Base-by-base conservation (phyloP, 2,113 vertebrate species). In the Manacus vitellinus region DNA sequence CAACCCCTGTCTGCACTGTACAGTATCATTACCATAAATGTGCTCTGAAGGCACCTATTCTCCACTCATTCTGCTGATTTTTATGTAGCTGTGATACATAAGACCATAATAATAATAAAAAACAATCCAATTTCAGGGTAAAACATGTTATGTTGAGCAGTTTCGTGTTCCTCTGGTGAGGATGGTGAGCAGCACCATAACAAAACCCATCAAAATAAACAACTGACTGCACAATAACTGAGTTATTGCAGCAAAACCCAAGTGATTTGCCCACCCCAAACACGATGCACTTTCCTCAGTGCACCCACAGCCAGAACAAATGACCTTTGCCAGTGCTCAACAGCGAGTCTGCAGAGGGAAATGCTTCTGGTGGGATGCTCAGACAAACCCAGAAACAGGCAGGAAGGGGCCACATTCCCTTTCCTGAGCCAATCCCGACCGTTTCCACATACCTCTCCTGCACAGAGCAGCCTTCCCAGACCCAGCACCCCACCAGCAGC, bases 141-240 rank as follows among this genome's bases (percentile, higher is more conserved):
- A 47, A 39, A 44, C 0, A 0, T 4, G 2, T 24, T 5, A 6
- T 0, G 2, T 0, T 19, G 62, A 63, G 20, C 4, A 5, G 28
- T 35, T 44, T 28, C n/a, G 10, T 24, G 86, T 22, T 55, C 8
- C 71, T 49, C 55, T 37, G 44, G 17, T 71, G 17, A 63, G 10
- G 46, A 56, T 37, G 47, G 14, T 67, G 22, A 63, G 10, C 52
- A 65, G 44, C 51, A 61, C 30, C 6, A 2, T 44, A 7, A 2
- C 28, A 8, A 43, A 59, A 13, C 12, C 17, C 41, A 23, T 37
- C 43, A 15, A 24, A 25, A 5, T 4, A 44, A 20, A 14, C 58
- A 8, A 17, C 9, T 0, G 15, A 54, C 0, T 8, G 71, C 63
- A 59, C 41, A 49, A 1, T 1, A 13, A 10, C 22, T 3, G 56